A percentile compares a stretch with the other conserved stretches of the same genome.
Conservation (phyloP, 2,113 vertebrate species). For the Oenanthe melanoleuca region DNA sequence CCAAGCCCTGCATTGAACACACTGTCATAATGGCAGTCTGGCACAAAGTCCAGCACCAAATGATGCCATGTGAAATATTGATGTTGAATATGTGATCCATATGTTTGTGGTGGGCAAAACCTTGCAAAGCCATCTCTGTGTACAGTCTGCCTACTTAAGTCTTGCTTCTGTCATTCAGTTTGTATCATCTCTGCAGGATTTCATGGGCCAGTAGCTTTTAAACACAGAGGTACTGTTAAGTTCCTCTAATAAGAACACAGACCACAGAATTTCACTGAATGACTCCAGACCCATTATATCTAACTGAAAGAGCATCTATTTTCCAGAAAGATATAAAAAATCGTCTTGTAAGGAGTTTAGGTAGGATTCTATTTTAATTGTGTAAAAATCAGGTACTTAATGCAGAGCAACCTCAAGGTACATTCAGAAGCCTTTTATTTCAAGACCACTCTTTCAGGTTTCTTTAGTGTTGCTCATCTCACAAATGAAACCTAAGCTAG, state of each 20-base stretch:
- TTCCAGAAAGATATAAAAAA: neutral
- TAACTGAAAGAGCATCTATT: neutral
- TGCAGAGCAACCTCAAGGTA: neutral
- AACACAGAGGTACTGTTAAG: neutral
- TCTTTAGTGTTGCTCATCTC: neutral
- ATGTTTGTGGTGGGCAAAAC: neutral
- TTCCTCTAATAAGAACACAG: neutral
- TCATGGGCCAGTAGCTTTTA: neutral
- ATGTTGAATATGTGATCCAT: neutral
- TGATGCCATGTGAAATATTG: neutral
- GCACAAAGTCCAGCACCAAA: neutral
- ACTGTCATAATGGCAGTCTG: neutral
- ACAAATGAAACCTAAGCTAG: neutral
- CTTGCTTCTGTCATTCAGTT: neutral
- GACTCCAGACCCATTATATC: neutral
- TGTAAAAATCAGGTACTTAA: neutral
- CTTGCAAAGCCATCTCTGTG: neutral
- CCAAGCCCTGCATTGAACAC: neutral
- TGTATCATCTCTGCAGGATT: neutral
- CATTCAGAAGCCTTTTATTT: neutral
- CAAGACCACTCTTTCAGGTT: neutral
- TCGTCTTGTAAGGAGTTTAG: neutral
- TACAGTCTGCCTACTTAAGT: neutral
- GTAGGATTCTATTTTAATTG: neutral
- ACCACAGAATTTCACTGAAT: neutral